Conservation (phyloP, 2,888 invertebrate genomes). For the Quadroppia sp. region DNA sequence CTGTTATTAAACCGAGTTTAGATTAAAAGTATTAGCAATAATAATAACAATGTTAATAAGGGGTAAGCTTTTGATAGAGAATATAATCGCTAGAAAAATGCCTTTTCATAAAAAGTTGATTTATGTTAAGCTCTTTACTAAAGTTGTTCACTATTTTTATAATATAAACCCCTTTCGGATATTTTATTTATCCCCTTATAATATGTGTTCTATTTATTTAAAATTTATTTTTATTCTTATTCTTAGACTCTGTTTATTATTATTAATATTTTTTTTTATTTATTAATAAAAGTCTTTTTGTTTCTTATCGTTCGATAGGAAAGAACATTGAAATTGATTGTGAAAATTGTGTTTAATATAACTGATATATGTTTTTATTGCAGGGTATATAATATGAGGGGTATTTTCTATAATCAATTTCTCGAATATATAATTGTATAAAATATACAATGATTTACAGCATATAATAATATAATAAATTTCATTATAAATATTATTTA, state of each 20-base stretch:
- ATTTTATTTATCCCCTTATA: background rate
- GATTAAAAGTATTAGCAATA: background rate
- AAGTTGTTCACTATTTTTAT: background rate
- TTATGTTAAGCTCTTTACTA: background rate
- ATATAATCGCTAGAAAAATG: background rate
- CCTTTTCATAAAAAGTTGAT: background rate
- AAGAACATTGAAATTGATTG: background rate
- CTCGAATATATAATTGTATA: background rate
- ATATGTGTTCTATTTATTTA: background rate
- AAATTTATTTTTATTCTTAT: too few relatives aligned
- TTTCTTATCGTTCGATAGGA: background rate
- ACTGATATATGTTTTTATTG: background rate
- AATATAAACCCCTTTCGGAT: too few relatives aligned
- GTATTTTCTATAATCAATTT: background rate
- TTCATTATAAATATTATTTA: background rate
- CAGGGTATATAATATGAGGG: too few relatives aligned
- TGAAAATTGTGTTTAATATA: too few relatives aligned
- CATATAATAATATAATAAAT: background rate
- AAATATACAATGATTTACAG: background rate
- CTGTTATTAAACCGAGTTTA: background rate
- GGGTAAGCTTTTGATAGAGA: background rate
- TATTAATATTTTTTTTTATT: background rate
- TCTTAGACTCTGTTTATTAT: too few relatives aligned
- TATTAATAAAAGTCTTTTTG: background rate
- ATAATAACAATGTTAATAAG: constrained; percentile 1